Percentiles rank a stretch among this genome's conserved stretches.
phyloP scores from a whole-genome alignment of 2,113 vertebrate species.

The Myocastor coypus region DNA sequence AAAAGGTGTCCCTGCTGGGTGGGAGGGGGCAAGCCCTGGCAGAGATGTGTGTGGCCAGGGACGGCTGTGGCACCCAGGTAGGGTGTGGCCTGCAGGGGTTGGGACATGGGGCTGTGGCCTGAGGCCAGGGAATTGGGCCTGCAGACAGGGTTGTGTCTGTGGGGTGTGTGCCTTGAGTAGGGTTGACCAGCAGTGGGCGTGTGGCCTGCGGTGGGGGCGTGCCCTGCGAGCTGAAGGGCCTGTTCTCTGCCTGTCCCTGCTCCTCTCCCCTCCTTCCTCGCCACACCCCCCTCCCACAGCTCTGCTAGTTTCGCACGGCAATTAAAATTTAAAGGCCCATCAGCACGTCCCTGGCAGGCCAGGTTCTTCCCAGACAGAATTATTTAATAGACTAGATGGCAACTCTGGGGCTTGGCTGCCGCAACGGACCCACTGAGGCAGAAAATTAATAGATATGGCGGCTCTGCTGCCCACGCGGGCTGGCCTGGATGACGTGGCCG shows the following conservation, averaged over 20 bases:
- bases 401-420: constrained; percentile 76
- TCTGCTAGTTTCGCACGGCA: constrained; percentile 84
- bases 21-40: background rate
- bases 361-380: constrained; percentile 85
- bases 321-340: constrained; percentile 88
- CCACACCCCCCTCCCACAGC: background rate
- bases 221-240: background rate
- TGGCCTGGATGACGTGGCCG: too few species aligned
- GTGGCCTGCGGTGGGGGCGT: background rate
- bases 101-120: too few species aligned
- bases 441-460: constrained; percentile 86
- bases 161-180: background rate
- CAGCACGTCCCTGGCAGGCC: constrained; percentile 80
- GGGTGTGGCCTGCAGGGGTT: background rate
- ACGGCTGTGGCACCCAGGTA: background rate
- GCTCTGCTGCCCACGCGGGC: background rate
- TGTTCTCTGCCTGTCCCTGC: background rate
- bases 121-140: background rate
- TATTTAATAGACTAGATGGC: constrained; percentile 87
- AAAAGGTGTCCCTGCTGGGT: background rate
- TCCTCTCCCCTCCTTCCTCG: too few species aligned
- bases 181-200: background rate
- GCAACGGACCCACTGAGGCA: constrained; percentile 81
- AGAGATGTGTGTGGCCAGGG: background rate
- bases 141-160: too few species aligned